phyloP scores from a whole-genome alignment of 92 coral and sea anemone species.

The Nematostella vectensis region DNA sequence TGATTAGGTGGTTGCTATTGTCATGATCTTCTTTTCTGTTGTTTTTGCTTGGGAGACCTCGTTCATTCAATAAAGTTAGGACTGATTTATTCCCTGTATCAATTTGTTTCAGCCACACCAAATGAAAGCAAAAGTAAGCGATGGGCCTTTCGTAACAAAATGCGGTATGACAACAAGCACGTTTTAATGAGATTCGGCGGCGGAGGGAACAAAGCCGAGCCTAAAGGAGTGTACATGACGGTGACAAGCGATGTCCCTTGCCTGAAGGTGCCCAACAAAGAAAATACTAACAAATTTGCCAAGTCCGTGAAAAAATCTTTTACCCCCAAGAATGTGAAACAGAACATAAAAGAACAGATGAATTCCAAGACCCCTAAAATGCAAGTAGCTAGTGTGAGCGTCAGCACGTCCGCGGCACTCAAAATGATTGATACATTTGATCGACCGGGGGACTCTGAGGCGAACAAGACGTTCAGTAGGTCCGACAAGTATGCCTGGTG shows the following conservation, averaged over 20 bases:
- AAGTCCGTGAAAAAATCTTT: background rate
- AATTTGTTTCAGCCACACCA: too few relatives aligned
- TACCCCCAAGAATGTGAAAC: too few relatives aligned
- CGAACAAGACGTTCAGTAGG: background rate
- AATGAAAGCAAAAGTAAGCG: too few relatives aligned
- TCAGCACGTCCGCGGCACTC: background rate
- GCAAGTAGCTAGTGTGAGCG: background rate
- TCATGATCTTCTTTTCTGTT: too few relatives aligned
- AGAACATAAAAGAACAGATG: too few relatives aligned
- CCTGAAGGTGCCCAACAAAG: background rate
- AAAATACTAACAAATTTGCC: background rate
- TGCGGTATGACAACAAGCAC: background rate
- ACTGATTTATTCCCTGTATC: too few relatives aligned
- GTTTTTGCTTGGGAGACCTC: too few relatives aligned
- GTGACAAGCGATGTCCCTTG: background rate
- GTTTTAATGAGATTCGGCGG: background rate
- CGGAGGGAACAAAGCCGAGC: background rate
- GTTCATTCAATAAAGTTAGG: too few relatives aligned
- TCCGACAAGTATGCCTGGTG: background rate
- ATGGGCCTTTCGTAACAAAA: background rate
- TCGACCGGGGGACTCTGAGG: background rate
- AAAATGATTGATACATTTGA: conserved; percentile 3
- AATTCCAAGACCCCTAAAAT: conserved; percentile 2
- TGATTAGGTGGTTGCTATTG: too few relatives aligned
- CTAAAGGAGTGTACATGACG: background rate